Evolutionary conservation across 2,888 invertebrate species (phyloP).

Genomic region (Lasiommata megera): DNA sequence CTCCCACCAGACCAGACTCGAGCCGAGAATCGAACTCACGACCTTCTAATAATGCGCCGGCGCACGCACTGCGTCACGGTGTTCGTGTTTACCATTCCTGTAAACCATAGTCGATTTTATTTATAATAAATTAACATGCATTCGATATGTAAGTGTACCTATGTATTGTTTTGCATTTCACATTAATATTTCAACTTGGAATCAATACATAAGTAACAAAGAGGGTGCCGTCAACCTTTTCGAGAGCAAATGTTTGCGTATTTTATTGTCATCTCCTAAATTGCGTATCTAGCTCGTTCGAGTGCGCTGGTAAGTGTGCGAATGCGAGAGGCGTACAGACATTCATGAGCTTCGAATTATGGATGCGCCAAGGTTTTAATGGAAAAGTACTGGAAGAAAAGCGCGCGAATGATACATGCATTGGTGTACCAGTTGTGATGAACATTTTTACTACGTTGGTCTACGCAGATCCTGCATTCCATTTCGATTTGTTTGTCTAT

Average conservation of each 20-base stretch:
- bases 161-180: background rate
- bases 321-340: conserved; percentile 3
- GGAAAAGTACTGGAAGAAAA: conserved; percentile 71
- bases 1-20: too few relatives aligned
- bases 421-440: conserved; percentile 37
- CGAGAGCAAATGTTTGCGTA: background rate
- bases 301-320: conserved; percentile 1
- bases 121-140: too few relatives aligned
- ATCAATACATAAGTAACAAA: background rate
- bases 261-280: background rate
- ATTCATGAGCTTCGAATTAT: conserved; percentile 40
- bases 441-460: conserved; percentile 46
- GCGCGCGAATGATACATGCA: conserved; percentile 44
- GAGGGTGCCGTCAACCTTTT: conserved; percentile 4
- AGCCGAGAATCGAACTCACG: too few relatives aligned
- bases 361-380: conserved; percentile 47
- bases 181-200: background rate
- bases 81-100: too few relatives aligned
- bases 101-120: too few relatives aligned
- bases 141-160: too few relatives aligned
- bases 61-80: too few relatives aligned
- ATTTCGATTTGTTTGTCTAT: too few relatives aligned
- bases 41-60: too few relatives aligned
- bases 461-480: too few relatives aligned
- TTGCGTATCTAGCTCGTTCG: background rate